Evolutionary conservation across 1,140 invertebrate species (phyloP).

Genomic region (Formica exsecta): DNA sequence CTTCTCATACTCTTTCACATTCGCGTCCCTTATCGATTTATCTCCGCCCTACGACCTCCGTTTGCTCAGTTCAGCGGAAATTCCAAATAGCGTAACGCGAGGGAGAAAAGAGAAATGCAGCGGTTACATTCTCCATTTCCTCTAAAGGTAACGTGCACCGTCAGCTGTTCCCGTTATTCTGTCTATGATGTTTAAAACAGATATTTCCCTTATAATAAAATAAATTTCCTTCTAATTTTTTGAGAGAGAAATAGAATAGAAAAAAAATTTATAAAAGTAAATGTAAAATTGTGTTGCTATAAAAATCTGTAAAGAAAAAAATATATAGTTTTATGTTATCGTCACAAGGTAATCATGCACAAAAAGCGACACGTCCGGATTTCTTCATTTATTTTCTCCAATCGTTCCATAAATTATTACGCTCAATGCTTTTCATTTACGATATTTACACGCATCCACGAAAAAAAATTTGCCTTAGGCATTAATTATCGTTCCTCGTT

Average conservation of each 20-base stretch:
- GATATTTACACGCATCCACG: neutral
- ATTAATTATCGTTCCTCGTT: neutral
- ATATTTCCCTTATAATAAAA: too few relatives aligned
- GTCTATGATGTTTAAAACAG: too few relatives aligned
- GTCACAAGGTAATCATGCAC: neutral
- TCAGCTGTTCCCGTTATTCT: conserved; percentile 25
- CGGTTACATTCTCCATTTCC: neutral
- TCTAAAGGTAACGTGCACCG: conserved; percentile 7
- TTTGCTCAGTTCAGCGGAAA: conserved; percentile 49
- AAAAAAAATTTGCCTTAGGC: neutral
- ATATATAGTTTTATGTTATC: neutral
- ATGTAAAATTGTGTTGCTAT: neutral
- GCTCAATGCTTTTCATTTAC: neutral
- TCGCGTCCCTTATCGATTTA: conserved; percentile 55
- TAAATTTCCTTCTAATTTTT: neutral
- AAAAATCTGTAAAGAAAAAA: neutral
- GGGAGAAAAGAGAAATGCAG: conserved; percentile 7
- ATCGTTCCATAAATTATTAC: neutral
- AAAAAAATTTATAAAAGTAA: too few relatives aligned
- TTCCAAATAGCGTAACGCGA: conserved; percentile 42
- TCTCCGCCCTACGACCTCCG: conserved; percentile 41
- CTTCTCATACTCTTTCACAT: conserved; percentile 7
- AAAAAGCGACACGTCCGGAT: neutral
- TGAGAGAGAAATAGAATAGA: neutral
- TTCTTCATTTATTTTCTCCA: neutral